Conservation (phyloP, 2,797 vertebrate species). For the Telmatherina bonti region DNA sequence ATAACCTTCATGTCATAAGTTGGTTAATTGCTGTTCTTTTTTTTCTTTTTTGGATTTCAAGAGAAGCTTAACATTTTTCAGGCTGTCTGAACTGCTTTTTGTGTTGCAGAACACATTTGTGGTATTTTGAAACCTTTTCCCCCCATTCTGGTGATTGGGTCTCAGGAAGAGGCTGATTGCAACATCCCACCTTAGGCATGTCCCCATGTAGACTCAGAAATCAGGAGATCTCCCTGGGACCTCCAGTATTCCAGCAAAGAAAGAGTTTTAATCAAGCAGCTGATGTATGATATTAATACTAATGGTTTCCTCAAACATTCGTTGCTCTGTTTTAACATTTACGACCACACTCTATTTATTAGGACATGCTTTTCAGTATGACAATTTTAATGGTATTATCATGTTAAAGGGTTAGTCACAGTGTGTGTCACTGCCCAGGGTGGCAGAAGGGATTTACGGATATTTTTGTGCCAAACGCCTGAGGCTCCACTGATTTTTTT, state of each 20-base stretch:
- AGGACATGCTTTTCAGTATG: slow-evolving; percentile 58
- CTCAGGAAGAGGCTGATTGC: slow-evolving; percentile 73
- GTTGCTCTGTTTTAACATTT: slow-evolving; percentile 43
- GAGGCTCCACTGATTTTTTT: slow-evolving; percentile 61
- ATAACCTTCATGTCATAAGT: slow-evolving; percentile 21
- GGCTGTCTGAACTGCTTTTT: slow-evolving; percentile 48
- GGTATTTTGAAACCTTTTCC: slow-evolving; percentile 55
- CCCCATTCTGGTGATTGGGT: slow-evolving; percentile 61
- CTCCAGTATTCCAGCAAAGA: slow-evolving; percentile 30
- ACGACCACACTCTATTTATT: slow-evolving; percentile 53
- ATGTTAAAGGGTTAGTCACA: slow-evolving; percentile 72
- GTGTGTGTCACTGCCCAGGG: slow-evolving; percentile 68
- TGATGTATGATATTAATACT: slow-evolving; percentile 36
- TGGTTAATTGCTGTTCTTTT: background rate
- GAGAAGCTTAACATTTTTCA: slow-evolving; percentile 64
- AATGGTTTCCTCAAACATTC: slow-evolving; percentile 47
- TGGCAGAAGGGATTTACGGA: slow-evolving; percentile 66
- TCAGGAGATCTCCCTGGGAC: slow-evolving; percentile 53
- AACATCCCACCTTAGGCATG: slow-evolving; percentile 44
- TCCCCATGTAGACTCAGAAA: slow-evolving; percentile 56
- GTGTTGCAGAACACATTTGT: slow-evolving; percentile 53
- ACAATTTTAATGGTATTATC: slow-evolving; percentile 62
- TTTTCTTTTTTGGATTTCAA: slow-evolving; percentile 2
- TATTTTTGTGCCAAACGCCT: slow-evolving; percentile 73
- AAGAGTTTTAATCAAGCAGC: slow-evolving; percentile 53